Conservation (phyloP, 1,140 invertebrate species). For the Sminthurides bifidus region DNA sequence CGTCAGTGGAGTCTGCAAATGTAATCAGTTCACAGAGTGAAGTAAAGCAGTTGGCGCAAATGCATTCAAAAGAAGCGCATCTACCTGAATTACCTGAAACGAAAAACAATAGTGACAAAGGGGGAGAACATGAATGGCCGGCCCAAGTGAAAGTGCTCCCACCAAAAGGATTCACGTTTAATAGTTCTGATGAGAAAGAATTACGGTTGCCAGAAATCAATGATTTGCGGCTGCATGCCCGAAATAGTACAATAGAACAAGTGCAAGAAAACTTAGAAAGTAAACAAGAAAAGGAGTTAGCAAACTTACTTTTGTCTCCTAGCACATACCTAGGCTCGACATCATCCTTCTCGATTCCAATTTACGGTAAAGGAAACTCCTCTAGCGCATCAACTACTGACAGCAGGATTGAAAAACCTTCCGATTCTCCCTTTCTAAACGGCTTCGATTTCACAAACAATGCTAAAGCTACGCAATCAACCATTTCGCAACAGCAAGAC, state of each 20-base stretch:
- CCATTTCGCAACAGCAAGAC: no score
- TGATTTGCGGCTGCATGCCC: neutral
- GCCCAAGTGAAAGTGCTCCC: constrained; percentile 26
- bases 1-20: neutral
- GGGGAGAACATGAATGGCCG: constrained; percentile 1
- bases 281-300: neutral
- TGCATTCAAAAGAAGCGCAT: neutral
- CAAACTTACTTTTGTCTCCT: neutral
- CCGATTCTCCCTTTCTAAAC: neutral
- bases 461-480: no score
- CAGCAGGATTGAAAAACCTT: neutral
- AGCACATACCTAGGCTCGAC: neutral
- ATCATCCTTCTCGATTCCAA: no score
- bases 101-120: neutral
- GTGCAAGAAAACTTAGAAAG: neutral
- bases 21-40: neutral
- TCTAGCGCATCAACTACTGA: neutral
- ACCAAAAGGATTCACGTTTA: constrained; percentile 15
- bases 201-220: neutral
- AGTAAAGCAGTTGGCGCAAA: neutral
- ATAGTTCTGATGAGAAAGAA: constrained; percentile 5
- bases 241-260: constrained; percentile 5
- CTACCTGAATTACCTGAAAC: neutral
- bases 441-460: no score
- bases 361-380: neutral